phyloP scores from a whole-genome alignment of 2,797 vertebrate genomes.

The Periparus ater region DNA sequence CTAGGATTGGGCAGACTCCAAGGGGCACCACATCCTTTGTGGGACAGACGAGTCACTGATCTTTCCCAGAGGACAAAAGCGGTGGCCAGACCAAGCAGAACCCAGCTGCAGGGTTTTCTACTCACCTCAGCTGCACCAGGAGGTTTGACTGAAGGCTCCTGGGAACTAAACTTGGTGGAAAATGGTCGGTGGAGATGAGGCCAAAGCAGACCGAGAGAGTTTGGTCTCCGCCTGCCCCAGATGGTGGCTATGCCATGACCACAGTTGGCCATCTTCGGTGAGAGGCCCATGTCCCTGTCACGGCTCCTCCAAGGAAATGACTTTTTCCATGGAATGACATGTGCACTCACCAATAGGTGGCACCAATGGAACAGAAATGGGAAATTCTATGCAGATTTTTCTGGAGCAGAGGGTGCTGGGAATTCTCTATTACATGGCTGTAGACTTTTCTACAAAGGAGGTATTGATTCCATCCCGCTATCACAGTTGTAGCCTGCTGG shows the following conservation, averaged over 20 bases:
- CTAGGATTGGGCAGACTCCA: neutral
- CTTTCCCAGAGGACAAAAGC: neutral
- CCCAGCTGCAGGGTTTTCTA: neutral
- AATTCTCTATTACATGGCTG: neutral
- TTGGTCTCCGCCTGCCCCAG: neutral
- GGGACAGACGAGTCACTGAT: neutral
- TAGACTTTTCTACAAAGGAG: neutral
- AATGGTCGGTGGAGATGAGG: neutral
- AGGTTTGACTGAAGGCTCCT: neutral
- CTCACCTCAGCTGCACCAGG: neutral
- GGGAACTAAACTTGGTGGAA: neutral
- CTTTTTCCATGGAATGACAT: neutral
- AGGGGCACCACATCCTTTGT: neutral
- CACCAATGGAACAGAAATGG: slow-evolving; percentile 45
- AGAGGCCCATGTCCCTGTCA: neutral
- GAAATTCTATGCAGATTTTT: neutral
- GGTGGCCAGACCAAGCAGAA: neutral
- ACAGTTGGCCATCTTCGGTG: neutral
- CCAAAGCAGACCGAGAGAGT: neutral
- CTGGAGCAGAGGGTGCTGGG: slow-evolving; percentile 37
- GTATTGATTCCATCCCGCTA: neutral
- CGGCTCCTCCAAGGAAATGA: neutral
- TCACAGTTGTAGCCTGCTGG: neutral
- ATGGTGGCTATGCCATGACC: accelerated
- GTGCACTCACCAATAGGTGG: slow-evolving; percentile 59